Evolutionary conservation across 1,140 invertebrate genomes (phyloP).

Genomic region (Drosophila arawakana): DNA sequence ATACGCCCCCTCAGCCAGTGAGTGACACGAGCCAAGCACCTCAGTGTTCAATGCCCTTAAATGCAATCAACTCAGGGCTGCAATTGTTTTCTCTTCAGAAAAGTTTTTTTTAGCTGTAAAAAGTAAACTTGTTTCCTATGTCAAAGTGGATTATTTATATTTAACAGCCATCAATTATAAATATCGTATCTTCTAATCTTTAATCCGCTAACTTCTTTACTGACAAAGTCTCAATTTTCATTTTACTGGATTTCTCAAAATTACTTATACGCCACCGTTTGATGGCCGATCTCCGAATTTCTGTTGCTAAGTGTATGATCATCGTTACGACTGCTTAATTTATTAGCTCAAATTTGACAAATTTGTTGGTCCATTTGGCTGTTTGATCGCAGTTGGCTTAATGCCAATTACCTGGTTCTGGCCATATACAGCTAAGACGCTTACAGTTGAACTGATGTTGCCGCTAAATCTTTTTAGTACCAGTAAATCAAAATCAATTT

Average conservation of each 20-base stretch:
- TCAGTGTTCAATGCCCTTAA: constrained; percentile 40
- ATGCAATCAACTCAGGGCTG: constrained; percentile 39
- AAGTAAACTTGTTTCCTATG: neutral
- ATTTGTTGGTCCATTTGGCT: constrained; percentile 36
- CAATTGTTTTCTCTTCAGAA: constrained; percentile 15
- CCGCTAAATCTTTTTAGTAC: constrained; percentile 13
- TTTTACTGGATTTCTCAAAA: neutral
- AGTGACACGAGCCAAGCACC: constrained; percentile 42
- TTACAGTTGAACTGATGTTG: constrained; percentile 11
- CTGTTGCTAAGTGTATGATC: constrained; percentile 34
- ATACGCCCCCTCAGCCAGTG: constrained; percentile 55
- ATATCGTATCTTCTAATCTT: neutral
- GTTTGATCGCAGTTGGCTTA: constrained; percentile 39
- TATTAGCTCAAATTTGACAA: constrained; percentile 68
- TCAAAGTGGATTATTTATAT: neutral
- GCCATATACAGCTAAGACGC: constrained; percentile 36
- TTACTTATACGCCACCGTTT: constrained; percentile 21
- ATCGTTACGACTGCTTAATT: constrained; percentile 36
- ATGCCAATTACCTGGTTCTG: constrained; percentile 61
- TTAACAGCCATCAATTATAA: neutral
- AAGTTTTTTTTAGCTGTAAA: neutral
- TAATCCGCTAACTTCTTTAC: neutral
- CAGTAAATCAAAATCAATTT: constrained; percentile 35
- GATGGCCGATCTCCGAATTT: neutral
- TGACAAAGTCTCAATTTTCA: neutral